phyloP scores from a whole-genome alignment of 2,797 vertebrate genomes.

The Apogon talboti region DNA sequence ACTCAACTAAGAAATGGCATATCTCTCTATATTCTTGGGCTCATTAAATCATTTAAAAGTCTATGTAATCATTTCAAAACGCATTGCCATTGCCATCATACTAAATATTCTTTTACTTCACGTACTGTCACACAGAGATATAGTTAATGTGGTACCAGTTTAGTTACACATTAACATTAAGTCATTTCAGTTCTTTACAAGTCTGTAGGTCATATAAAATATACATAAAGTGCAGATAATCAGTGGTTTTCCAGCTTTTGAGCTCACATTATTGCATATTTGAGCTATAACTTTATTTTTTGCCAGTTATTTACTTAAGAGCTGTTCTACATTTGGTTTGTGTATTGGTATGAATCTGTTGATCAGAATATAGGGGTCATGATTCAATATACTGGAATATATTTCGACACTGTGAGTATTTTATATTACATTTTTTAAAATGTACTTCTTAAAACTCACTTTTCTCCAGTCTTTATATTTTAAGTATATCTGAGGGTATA shows the following conservation, averaged over 20 bases:
- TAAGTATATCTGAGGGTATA: no score
- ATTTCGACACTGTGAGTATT: no score
- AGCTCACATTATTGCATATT: neutral
- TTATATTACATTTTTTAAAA: no score
- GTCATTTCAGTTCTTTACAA: neutral
- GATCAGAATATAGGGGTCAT: no score
- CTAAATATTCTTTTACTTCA: constrained; percentile 4
- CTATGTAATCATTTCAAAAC: constrained; percentile 1
- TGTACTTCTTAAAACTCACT: no score
- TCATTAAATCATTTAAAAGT: constrained; percentile 6
- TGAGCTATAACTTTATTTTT: no score
- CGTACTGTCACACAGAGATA: neutral
- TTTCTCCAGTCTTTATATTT: no score
- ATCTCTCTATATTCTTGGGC: neutral
- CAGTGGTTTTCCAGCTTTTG: neutral
- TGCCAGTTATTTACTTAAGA: no score
- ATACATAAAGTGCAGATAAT: neutral
- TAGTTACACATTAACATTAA: neutral
- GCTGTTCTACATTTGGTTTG: no score
- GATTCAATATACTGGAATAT: no score
- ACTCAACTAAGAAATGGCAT: neutral
- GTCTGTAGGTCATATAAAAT: neutral
- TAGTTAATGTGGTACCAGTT: constrained; percentile 3
- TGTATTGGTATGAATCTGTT: no score
- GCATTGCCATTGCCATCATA: neutral